A percentile compares a stretch with the other conserved stretches of the same genome.
Evolutionary conservation across 2,113 vertebrate species (phyloP).

Genomic region (Cinclus mexicanus): DNA sequence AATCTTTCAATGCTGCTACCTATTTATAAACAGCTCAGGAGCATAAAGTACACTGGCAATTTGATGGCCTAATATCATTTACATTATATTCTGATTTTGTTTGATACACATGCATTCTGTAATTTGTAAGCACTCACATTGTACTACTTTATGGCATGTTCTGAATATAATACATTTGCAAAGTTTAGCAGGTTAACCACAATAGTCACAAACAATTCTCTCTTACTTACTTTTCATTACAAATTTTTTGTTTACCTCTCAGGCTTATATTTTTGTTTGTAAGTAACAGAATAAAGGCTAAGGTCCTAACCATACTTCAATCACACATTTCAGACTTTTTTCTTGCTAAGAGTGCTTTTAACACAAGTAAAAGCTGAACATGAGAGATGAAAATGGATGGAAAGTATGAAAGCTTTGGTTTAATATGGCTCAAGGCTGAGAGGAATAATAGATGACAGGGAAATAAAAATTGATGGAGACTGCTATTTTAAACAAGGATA

Average conservation of each 20-base stretch:
- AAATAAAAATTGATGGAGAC: constrained; percentile 49
- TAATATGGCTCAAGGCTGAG: constrained; percentile 27
- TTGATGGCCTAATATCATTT: background rate
- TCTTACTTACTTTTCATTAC: background rate
- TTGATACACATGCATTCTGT: background rate
- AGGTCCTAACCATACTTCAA: background rate
- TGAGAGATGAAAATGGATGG: constrained; percentile 16
- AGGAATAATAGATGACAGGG: constrained; percentile 30
- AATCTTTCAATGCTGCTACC: background rate
- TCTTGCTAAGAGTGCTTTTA: background rate
- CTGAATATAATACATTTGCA: background rate
- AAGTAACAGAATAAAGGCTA: background rate
- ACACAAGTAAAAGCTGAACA: background rate
- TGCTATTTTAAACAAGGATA: constrained; percentile 45
- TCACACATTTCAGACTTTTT: background rate
- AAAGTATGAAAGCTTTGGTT: constrained; percentile 50
- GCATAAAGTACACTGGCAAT: background rate
- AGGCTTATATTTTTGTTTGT: background rate
- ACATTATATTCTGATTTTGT: background rate
- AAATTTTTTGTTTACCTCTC: background rate
- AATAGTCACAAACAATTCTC: background rate
- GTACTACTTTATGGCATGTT: background rate
- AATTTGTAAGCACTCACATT: background rate
- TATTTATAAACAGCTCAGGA: constrained; percentile 10
- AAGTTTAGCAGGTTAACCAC: background rate